Conservation (phyloP, 2,113 vertebrate genomes). For the Spilogale gracilis region DNA sequence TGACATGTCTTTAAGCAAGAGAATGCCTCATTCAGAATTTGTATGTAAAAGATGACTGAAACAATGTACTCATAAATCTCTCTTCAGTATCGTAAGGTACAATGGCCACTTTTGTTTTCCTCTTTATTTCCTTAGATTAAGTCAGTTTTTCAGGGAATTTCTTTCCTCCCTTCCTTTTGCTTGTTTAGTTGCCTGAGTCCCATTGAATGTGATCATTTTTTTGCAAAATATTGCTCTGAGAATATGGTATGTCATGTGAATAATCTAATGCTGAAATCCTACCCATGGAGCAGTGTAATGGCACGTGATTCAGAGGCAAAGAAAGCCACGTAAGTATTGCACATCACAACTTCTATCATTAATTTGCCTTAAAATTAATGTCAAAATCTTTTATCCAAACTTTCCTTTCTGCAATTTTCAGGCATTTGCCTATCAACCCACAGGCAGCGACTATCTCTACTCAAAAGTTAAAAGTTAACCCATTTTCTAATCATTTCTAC, state of each 20-base stretch:
- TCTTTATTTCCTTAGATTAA: not conserved
- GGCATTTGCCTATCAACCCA: not conserved
- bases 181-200: not conserved
- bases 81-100: not conserved
- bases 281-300: rapidly evolving
- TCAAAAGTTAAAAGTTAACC: not conserved
- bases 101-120: rapidly evolving
- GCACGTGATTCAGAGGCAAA: too few relatives aligned
- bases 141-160: too few relatives aligned
- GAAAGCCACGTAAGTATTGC: too few relatives aligned
- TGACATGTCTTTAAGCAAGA: too few relatives aligned
- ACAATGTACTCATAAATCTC: rapidly evolving
- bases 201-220: not conserved
- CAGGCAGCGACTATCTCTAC: not conserved
- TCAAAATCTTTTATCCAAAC: rapidly evolving
- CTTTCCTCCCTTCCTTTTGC: not conserved
- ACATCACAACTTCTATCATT: not conserved
- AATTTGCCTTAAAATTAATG: not conserved
- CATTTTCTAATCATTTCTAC: not conserved
- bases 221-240: not conserved
- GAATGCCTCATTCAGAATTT: rapidly evolving
- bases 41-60: not conserved
- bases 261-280: not conserved
- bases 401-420: not conserved
- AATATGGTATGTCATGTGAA: rapidly evolving